Percentiles rank a stretch among this genome's conserved stretches.
Conservation (phyloP, 2,113 vertebrate genomes). For the Rhea americana region DNA sequence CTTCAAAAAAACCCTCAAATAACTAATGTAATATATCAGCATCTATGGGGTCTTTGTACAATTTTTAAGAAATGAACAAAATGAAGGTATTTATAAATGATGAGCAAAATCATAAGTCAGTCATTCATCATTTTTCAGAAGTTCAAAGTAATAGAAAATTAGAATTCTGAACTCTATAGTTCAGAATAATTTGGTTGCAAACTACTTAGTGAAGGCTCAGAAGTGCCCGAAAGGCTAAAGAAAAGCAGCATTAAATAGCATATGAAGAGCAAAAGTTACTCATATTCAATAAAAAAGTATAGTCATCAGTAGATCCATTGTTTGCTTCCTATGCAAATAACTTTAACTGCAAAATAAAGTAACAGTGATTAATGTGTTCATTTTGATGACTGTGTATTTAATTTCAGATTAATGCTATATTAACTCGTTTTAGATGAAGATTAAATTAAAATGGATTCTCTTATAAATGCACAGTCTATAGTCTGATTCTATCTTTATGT, state of each 20-base stretch:
- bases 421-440: background rate
- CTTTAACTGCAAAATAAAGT: background rate
- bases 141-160: background rate
- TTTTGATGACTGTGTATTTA: background rate
- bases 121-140: background rate
- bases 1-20: background rate
- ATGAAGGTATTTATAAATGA: background rate
- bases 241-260: background rate
- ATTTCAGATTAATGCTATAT: background rate
- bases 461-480: background rate
- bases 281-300: background rate
- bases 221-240: background rate
- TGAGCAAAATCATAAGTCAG: background rate
- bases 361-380: background rate
- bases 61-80: background rate
- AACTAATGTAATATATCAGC: background rate
- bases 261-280: background rate
- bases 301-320: background rate
- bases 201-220: background rate
- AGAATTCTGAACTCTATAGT: background rate
- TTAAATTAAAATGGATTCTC: background rate
- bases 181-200: background rate
- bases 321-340: background rate
- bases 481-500: background rate
- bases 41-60: fast-evolving